Evolutionary conservation across 1,140 invertebrate species (phyloP).

Genomic region (Helicorthomorpha holstii): DNA sequence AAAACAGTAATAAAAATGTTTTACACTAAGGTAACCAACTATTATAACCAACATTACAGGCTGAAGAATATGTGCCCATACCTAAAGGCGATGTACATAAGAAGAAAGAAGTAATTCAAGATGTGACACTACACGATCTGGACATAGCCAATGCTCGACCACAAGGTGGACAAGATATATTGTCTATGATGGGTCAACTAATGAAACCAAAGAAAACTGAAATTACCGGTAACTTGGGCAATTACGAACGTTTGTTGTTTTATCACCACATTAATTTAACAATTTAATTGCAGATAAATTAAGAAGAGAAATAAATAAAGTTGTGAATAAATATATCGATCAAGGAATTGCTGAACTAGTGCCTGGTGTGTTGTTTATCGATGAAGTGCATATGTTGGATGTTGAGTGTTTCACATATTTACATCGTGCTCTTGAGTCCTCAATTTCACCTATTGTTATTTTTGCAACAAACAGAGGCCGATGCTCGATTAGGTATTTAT

Average conservation of each 20-base stretch:
- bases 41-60: conserved; percentile 28
- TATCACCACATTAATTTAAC: background rate
- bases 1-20: background rate
- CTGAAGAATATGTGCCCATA: conserved; percentile 97
- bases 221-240: conserved; percentile 63
- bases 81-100: conserved; percentile 99
- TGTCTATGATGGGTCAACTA: conserved; percentile 97
- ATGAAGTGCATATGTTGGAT: conserved; percentile 99
- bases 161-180: conserved; percentile 93
- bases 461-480: conserved; percentile 98
- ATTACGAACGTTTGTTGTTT: background rate
- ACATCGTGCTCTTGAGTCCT: conserved; percentile 88
- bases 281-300: conserved; percentile 68
- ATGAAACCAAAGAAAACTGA: conserved; percentile 99
- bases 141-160: conserved; percentile 95
- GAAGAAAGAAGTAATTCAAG: conserved; percentile 97
- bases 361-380: conserved; percentile 98
- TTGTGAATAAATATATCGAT: conserved; percentile 98
- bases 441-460: conserved; percentile 96
- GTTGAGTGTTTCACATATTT: conserved; percentile 99
- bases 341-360: conserved; percentile 97
- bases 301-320: conserved; percentile 95
- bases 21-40: no score
- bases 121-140: conserved; percentile 95
- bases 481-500: conserved; percentile 59